Evolutionary conservation across 1,140 invertebrate genomes (phyloP), one percentile per base, ranked within the genome.

Genomic region (Zeugodacus cucurbitae): DNA sequence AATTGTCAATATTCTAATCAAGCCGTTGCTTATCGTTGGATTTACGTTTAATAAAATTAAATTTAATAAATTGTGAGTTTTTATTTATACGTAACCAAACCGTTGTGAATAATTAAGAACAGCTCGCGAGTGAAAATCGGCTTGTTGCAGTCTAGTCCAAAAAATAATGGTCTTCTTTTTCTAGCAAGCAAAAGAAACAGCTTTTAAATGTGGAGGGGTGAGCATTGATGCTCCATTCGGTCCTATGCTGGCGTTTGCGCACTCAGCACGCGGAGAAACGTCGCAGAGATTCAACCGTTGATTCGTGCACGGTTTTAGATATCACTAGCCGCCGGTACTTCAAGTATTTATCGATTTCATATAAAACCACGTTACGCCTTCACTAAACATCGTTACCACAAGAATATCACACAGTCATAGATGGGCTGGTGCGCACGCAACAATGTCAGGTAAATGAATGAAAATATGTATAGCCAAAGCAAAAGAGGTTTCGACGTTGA

Each of bases 381-480:
- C 74, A 17, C 37, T 14, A 17, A 41, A 34, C 29, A 17, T 67
- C 14, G 14, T 29, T 62, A 67, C 32, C 32, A 78, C 70, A 6
- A 41, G 34, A 78, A 29, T 17, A 29, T 29, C 59, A 62, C 59
- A 62, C 59, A 32, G 14, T 17, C 11, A 67, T 32, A 4, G 11
- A 74, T 41, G 67, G 34, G 67, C 67, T 74, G 34, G 34, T 74
- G 34, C 67, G 67, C 67, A 74, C 34, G 17, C 67, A 74, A 74
- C 67, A 74, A 74, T 74, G 67, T 37, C 34, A 74, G 67, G 67
- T 74, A 74, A 74, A 20, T 37, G 67, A 74, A 41, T 74, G 34
- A 74, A 74, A 74, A 17, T 8, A 20, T 41, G 34, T 5, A 1
- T 26, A 41, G 67, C 34, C 17, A 37, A 17, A 74, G 67, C 67